A percentile compares a stretch with the other conserved stretches of the same genome.
Conservation (phyloP, 2,888 invertebrate species). For the Hypsopygia costalis region DNA sequence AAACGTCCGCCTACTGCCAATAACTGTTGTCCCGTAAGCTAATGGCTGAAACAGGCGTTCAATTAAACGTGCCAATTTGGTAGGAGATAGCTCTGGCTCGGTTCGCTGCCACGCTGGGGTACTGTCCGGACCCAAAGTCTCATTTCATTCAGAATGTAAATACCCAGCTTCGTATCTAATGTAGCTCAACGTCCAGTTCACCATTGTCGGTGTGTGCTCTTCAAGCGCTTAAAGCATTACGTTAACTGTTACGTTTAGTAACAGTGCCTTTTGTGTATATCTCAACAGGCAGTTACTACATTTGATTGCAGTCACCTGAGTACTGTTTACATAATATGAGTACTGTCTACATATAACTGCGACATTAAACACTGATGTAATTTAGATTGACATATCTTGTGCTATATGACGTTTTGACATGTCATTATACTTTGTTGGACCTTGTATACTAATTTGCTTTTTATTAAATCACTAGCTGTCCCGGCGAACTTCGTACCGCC, state of each 20-base stretch:
- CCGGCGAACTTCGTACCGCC: too few relatives aligned
- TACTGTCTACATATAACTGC: too few relatives aligned
- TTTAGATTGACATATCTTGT: too few relatives aligned
- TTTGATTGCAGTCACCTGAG: too few relatives aligned
- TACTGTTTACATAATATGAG: too few relatives aligned
- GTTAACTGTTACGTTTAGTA: neutral
- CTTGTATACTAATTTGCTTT: too few relatives aligned
- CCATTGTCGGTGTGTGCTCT: slow-evolving; percentile 2
- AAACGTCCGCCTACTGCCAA: slow-evolving; percentile 45
- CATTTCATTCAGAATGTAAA: slow-evolving; percentile 19
- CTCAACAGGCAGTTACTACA: too few relatives aligned
- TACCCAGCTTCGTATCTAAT: slow-evolving; percentile 4
- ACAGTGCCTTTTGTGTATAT: slow-evolving; percentile 1
- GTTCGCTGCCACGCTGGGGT: slow-evolving; percentile 43
- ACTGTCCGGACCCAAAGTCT: slow-evolving; percentile 32
- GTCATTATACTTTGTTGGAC: too few relatives aligned
- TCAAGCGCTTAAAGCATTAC: neutral
- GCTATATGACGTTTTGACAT: too few relatives aligned
- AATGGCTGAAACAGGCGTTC: slow-evolving; percentile 67
- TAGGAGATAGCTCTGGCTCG: slow-evolving; percentile 46
- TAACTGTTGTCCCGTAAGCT: slow-evolving; percentile 62
- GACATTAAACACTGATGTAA: too few relatives aligned
- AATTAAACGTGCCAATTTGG: slow-evolving; percentile 69
- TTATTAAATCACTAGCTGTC: too few relatives aligned
- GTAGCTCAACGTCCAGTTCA: slow-evolving; percentile 4